phyloP scores from a whole-genome alignment of 2,113 vertebrate species.

The Alces alces region DNA sequence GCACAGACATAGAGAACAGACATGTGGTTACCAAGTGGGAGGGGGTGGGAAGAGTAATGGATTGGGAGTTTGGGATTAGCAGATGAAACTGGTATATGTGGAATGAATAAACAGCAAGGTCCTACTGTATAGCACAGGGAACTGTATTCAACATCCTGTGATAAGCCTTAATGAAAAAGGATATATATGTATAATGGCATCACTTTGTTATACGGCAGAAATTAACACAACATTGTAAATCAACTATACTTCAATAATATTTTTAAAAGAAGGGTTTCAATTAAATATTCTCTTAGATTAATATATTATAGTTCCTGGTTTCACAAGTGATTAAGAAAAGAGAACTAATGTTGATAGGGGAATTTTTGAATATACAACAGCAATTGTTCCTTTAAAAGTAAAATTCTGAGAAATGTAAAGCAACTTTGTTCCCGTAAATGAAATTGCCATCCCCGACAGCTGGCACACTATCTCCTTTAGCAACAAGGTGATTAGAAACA shows the following conservation, averaged over 20 bases:
- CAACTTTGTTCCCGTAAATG: neutral
- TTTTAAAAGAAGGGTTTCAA: neutral
- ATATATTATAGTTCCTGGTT: neutral
- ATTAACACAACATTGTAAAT: neutral
- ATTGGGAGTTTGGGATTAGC: neutral
- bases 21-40: neutral
- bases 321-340: constrained; percentile 28
- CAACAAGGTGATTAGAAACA: neutral
- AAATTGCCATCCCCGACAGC: neutral
- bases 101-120: neutral
- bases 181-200: neutral
- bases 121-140: neutral
- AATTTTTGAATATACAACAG: neutral
- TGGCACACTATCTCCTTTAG: neutral
- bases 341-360: neutral
- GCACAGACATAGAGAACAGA: neutral
- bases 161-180: neutral
- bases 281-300: neutral
- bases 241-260: neutral
- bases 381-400: neutral
- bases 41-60: neutral
- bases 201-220: neutral
- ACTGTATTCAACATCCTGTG: neutral
- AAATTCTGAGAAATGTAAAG: constrained; percentile 19
- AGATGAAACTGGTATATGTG: neutral